Evolutionary conservation across 2,797 vertebrate species (phyloP).

Genomic region (Alcedo quadribrachys): DNA sequence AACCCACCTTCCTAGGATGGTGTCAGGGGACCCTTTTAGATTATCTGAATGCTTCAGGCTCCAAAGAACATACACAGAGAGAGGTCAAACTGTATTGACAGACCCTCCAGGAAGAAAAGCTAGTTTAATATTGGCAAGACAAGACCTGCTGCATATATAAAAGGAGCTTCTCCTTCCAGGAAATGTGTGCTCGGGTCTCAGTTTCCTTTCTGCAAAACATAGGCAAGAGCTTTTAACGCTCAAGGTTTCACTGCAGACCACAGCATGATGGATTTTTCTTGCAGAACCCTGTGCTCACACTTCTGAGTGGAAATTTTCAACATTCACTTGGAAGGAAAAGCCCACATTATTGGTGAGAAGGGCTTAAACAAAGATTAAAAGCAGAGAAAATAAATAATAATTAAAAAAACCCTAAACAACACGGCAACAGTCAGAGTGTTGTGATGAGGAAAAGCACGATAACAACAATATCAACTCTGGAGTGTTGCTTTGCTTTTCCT

Average conservation of each 20-base stretch:
- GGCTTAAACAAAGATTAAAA: slow-evolving; percentile 35
- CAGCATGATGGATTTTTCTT: slow-evolving; percentile 22
- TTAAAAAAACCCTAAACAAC: not conserved
- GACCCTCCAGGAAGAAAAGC: not conserved
- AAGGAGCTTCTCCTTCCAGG: slow-evolving; percentile 10
- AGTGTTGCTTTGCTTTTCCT: not conserved
- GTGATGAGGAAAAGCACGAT: not conserved
- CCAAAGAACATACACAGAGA: not conserved
- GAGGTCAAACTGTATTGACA: slow-evolving; percentile 13
- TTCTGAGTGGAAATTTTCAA: not conserved
- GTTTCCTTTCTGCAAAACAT: not conserved
- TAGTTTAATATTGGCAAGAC: not conserved
- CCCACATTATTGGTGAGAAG: not conserved
- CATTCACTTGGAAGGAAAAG: not conserved
- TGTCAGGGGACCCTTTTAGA: not conserved
- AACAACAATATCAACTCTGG: not conserved
- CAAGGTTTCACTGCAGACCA: not conserved
- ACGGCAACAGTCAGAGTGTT: not conserved
- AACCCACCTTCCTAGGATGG: not conserved
- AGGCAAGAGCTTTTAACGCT: not conserved
- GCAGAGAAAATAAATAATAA: not conserved
- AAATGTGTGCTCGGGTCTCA: not conserved
- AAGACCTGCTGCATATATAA: slow-evolving; percentile 12
- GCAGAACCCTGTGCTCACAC: slow-evolving; percentile 11
- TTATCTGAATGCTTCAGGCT: not conserved